Conservation (phyloP, 2,797 vertebrate genomes). For the Lateolabrax maculatus region DNA sequence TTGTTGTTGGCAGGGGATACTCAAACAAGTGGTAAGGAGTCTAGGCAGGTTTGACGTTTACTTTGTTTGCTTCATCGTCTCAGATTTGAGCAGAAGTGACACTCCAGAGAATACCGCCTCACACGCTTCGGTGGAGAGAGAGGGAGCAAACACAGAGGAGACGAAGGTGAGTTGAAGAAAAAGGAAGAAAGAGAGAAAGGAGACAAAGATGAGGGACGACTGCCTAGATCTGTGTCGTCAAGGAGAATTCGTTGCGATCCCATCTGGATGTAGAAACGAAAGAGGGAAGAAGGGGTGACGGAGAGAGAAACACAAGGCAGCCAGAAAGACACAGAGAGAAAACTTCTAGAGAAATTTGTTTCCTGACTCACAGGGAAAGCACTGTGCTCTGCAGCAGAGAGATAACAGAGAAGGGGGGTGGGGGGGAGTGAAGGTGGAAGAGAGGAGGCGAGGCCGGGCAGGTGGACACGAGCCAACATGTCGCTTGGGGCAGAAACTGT, state of each 20-base stretch:
- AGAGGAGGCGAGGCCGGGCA: constrained; percentile 51
- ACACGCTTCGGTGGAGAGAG: constrained; percentile 54
- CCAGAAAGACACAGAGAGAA: constrained; percentile 21
- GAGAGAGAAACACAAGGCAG: constrained; percentile 36
- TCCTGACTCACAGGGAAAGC: constrained; percentile 32
- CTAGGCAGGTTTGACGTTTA: constrained; percentile 69
- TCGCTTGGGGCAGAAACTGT: constrained; percentile 68
- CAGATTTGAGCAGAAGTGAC: constrained; percentile 70
- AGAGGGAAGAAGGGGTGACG: background rate
- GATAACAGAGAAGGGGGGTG: constrained; percentile 61
- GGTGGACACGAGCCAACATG: constrained; percentile 81
- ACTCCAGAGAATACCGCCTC: constrained; percentile 47
- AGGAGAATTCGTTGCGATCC: constrained; percentile 36
- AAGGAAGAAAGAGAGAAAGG: background rate
- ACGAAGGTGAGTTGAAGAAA: constrained; percentile 34
- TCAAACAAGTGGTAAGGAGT: constrained; percentile 66
- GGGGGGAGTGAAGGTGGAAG: constrained; percentile 35
- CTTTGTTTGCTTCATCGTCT: constrained; percentile 73
- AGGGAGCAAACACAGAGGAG: constrained; percentile 23
- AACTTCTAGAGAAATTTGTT: constrained; percentile 52
- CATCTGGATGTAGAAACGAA: constrained; percentile 37
- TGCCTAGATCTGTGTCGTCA: constrained; percentile 55
- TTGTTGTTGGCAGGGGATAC: constrained; percentile 57
- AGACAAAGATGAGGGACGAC: constrained; percentile 52
- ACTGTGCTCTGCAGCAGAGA: constrained; percentile 60